These are phyloP conservation scores for Ariolimax columbianus DNA, from an alignment of 2,888 invertebrate genomes.

Conservation along the genomic window DNA sequence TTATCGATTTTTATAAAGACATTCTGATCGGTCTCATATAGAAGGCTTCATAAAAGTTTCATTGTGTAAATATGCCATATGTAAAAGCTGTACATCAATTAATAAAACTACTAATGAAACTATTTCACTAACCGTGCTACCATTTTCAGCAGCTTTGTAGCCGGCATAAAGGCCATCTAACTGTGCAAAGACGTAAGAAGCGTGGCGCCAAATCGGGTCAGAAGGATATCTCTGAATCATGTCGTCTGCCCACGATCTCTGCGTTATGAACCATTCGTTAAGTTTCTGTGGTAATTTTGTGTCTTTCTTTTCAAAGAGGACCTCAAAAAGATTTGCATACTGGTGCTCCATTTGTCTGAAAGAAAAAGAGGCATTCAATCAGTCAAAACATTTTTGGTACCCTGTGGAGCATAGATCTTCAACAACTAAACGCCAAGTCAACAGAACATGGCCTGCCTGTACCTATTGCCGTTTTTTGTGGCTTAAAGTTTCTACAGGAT, in stretches of 20 bases:
- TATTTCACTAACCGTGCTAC: not conserved
- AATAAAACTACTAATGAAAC: too few species aligned
- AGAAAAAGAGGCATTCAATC: not conserved
- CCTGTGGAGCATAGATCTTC: too few species aligned
- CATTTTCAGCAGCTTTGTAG: slow-evolving; percentile 58
- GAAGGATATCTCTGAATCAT: slow-evolving; percentile 61
- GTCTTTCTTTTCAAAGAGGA: slow-evolving; percentile 54
- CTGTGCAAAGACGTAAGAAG: slow-evolving; percentile 70
- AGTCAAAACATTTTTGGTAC: too few species aligned
- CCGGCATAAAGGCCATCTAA: slow-evolving; percentile 73
- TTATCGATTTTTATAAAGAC: too few species aligned
- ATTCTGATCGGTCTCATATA: too few species aligned
- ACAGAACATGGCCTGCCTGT: too few species aligned
- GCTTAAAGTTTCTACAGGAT: too few species aligned
- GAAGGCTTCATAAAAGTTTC: too few species aligned
- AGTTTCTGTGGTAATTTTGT: slow-evolving; percentile 48
- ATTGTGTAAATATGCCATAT: too few species aligned
- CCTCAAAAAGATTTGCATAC: slow-evolving; percentile 67
- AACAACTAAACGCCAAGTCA: too few species aligned
- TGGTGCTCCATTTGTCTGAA: slow-evolving; percentile 73
- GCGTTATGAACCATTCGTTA: slow-evolving; percentile 64
- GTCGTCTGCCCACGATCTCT: slow-evolving; percentile 68
- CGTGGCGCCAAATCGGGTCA: slow-evolving; percentile 73
- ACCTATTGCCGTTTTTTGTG: too few species aligned
- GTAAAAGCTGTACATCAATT: too few species aligned